phyloP scores from a whole-genome alignment of 2,888 invertebrate species.

The Trichopria drosophilae region DNA sequence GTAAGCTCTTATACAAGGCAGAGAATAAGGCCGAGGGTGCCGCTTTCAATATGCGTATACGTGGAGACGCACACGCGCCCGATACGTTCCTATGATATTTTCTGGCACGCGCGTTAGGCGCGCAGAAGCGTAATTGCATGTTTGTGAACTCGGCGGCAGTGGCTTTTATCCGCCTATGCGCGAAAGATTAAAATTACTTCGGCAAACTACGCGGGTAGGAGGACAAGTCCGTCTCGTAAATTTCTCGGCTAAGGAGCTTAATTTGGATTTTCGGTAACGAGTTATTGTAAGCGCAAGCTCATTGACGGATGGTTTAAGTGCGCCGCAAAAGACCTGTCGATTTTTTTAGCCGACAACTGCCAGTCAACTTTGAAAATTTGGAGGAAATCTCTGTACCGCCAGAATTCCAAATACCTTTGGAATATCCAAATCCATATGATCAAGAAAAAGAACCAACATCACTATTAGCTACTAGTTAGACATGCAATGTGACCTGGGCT shows the following conservation, averaged over 20 bases:
- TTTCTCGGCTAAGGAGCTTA: constrained; percentile 58
- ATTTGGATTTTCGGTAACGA: constrained; percentile 58
- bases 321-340: too few species aligned
- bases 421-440: too few species aligned
- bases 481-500: too few species aligned
- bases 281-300: constrained; percentile 52
- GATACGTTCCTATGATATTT: background rate
- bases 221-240: constrained; percentile 55
- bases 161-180: constrained; percentile 37
- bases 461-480: too few species aligned
- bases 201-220: constrained; percentile 45
- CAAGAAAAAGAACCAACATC: too few species aligned
- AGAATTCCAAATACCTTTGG: too few species aligned
- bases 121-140: constrained; percentile 1
- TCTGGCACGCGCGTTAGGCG: background rate
- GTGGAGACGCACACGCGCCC: background rate
- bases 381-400: too few species aligned
- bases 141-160: constrained; percentile 29
- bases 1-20: constrained; percentile 55
- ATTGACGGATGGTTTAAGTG: constrained; percentile 42
- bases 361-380: too few species aligned
- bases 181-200: constrained; percentile 58
- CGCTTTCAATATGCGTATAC: constrained; percentile 32
- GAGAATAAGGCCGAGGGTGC: constrained; percentile 51
- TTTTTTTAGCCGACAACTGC: too few species aligned